Conservation (phyloP, 2,797 vertebrate species). For the Sarcophilus harrisii region DNA sequence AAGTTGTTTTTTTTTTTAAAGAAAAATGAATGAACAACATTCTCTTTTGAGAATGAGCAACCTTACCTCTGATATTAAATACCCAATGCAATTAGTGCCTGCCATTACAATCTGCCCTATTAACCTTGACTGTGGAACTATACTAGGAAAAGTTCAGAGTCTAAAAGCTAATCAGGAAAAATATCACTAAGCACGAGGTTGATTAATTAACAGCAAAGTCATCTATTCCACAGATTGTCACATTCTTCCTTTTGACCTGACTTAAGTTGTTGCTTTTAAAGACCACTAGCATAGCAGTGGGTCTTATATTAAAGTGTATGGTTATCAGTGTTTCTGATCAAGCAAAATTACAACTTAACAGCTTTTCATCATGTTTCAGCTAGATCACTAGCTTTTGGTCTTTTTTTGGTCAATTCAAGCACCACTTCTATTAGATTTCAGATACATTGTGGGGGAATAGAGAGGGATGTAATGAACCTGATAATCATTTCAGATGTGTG, state of each 20-base stretch:
- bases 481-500: constrained; percentile 40
- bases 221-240: constrained; percentile 78
- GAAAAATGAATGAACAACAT: constrained; percentile 6
- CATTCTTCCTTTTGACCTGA: constrained; percentile 78
- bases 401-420: background rate
- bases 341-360: constrained; percentile 54
- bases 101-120: constrained; percentile 69
- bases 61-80: constrained; percentile 54
- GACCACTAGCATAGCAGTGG: constrained; percentile 53
- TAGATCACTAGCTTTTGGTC: background rate
- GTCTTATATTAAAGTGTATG: constrained; percentile 48
- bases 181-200: constrained; percentile 77
- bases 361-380: constrained; percentile 7
- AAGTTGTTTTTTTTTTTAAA: constrained; percentile 36
- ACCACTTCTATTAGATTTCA: background rate
- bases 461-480: constrained; percentile 8
- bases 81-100: constrained; percentile 70
- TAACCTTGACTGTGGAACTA: constrained; percentile 66
- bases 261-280: constrained; percentile 80
- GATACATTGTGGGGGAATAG: background rate
- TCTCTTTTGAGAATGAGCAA: background rate
- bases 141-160: constrained; percentile 70
- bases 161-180: constrained; percentile 78
- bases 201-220: constrained; percentile 81
- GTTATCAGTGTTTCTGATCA: constrained; percentile 63